Base-by-base conservation (phyloP, 2,797 vertebrate genomes). In the Anguilla obscura region DNA sequence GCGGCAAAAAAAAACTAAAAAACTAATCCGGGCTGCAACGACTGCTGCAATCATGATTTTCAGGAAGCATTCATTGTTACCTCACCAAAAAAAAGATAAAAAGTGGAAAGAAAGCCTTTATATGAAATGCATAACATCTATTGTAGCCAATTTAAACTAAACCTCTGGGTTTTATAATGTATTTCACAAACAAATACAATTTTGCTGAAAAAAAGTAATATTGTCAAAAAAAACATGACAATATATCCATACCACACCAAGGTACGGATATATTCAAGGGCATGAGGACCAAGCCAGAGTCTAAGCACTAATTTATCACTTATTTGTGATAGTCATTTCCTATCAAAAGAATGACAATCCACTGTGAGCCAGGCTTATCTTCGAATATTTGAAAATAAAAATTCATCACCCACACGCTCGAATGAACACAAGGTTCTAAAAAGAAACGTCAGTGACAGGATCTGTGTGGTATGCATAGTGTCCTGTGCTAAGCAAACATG, bases 11-110 rank as follows among this genome's bases (percentile, higher is more conserved):
- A 69, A 71, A 56, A 56, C 33, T 33, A 56, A 56, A 56, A 56
- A 56, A 85, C 80, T 74, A 84, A 88, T 88, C 63, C 82, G 54
- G 9, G 48, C 71, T 12, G 36, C 83, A 85, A 88, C 63, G 63
- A 74, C 54, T 85, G 87, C 50, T 40, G 48, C 52, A 84, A 85
- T 82, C 63, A n/a, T 52, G 52, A 88, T 88, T 85, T 74, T 50
- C 87, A 84, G 40, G 33, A 84, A 27, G 63, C 80, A 54, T 48
- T 88, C 54, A 88, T 27, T 56, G 54, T 36, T 85, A 56, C 60
- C 54, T 88, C 71, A 85, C 63, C 52, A 85, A 85, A 27, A 87
- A 66, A 27, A 27, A 50, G 27, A 21, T 21, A 21, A 69, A n/a
- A 83, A 16, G 2, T 80, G 8, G 36, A 84, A 4, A 30, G 14